These are phyloP conservation scores for Ctenodactylus gundi DNA, from an alignment of 2,113 vertebrate species.

Conservation along the genomic window DNA sequence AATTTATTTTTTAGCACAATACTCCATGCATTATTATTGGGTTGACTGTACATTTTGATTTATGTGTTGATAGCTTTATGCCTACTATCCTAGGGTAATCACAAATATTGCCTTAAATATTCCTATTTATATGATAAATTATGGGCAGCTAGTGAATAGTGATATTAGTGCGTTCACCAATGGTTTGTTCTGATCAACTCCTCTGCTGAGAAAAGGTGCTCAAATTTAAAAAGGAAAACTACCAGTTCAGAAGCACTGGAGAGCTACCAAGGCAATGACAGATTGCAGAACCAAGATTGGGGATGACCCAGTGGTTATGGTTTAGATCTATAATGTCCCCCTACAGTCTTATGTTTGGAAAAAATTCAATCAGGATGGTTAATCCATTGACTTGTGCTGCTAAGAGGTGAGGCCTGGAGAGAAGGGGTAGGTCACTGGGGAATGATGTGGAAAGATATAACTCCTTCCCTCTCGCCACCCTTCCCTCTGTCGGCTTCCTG, in stretches of 20 bases:
- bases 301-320: too few species aligned
- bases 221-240: not conserved
- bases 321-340: too few species aligned
- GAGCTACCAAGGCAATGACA: not conserved
- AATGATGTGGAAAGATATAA: too few species aligned
- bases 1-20: not conserved
- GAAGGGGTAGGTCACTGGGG: too few species aligned
- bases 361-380: too few species aligned
- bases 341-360: too few species aligned
- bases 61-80: not conserved
- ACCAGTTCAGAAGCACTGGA: not conserved
- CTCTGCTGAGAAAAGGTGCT: constrained; percentile 36
- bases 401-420: too few species aligned
- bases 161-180: not conserved
- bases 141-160: not conserved
- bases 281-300: not conserved
- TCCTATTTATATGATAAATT: not conserved
- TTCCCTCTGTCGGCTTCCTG: too few species aligned
- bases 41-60: not conserved
- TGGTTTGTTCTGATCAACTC: not conserved
- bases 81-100: rapidly evolving
- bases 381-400: too few species aligned
- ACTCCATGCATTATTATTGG: not conserved
- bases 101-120: not conserved
- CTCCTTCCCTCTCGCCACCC: too few species aligned